These are phyloP conservation scores for Ciconia stormi DNA, from an alignment of 2,113 vertebrate genomes.

Conservation along the genomic window DNA sequence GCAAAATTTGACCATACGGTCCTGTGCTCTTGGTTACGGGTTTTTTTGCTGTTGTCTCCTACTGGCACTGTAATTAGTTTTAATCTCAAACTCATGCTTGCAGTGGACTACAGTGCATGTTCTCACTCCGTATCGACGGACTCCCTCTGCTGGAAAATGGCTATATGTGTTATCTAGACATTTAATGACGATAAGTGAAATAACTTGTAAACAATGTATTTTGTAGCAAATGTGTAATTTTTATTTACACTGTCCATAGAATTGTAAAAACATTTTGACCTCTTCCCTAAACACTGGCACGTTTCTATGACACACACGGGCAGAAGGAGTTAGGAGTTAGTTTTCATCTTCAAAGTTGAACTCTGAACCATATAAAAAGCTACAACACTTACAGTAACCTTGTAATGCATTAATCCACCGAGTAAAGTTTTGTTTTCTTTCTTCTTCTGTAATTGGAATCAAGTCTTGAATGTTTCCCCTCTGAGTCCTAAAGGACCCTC, in stretches of 20 bases:
- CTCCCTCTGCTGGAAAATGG: constrained; percentile 44
- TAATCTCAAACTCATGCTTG: neutral
- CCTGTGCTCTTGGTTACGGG: neutral
- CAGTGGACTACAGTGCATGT: accelerated
- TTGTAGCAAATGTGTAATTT: neutral
- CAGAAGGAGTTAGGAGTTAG: neutral
- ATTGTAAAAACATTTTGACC: neutral
- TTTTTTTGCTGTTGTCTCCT: neutral
- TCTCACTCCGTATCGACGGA: neutral
- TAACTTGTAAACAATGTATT: neutral
- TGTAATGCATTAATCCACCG: neutral
- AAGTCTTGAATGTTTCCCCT: neutral
- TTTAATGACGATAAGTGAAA: neutral
- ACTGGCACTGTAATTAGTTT: neutral
- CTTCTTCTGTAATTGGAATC: neutral
- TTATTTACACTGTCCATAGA: neutral
- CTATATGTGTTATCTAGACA: neutral
- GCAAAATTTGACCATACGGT: neutral
- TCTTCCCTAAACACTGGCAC: neutral
- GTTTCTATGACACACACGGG: neutral
- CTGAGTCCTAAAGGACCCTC: neutral
- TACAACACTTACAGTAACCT: neutral
- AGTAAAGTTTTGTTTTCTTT: neutral
- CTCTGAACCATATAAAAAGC: neutral
- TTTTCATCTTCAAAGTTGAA: neutral